Conservation (phyloP, 2,888 invertebrate species). For the Dioctria rufipes region DNA sequence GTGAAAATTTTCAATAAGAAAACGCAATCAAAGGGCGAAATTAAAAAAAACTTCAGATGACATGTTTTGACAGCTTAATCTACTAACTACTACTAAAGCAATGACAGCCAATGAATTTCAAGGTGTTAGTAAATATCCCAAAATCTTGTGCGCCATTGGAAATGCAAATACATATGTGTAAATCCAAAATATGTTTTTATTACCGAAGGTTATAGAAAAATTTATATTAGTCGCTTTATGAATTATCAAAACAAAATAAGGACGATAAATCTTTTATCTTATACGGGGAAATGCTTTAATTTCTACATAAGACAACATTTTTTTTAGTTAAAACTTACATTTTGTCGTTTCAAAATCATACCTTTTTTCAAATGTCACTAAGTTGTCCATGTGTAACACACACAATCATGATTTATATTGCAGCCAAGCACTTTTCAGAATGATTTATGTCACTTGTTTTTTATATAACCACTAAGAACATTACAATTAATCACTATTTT, state of each 20-base stretch:
- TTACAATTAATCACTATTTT: not conserved
- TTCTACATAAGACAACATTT: too few species aligned
- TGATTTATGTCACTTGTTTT: not conserved
- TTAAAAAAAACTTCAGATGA: slow-evolving; percentile 56
- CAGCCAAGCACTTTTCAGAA: slow-evolving; percentile 30
- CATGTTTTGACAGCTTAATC: slow-evolving; percentile 61
- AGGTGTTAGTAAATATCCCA: too few species aligned
- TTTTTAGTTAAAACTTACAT: too few species aligned
- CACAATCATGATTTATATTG: slow-evolving; percentile 32
- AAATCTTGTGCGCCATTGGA: too few species aligned
- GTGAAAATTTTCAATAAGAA: slow-evolving; percentile 36
- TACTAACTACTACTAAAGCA: slow-evolving; percentile 28
- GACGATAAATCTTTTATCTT: too few species aligned
- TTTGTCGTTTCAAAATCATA: slow-evolving; percentile 23
- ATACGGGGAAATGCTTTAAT: too few species aligned
- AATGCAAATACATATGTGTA: too few species aligned
- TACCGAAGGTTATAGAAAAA: not conserved
- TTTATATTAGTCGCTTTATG: not conserved
- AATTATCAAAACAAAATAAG: not conserved
- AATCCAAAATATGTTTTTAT: too few species aligned
- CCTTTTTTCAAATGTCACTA: slow-evolving; percentile 37
- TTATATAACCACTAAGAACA: slow-evolving; percentile 11
- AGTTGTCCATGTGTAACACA: slow-evolving; percentile 43
- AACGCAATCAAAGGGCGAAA: slow-evolving; percentile 46
- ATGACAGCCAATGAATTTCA: not conserved